Evolutionary conservation across 1,140 invertebrate species (phyloP), one percentile per base, ranked within the genome.

Genomic region (Lithobius niger): DNA sequence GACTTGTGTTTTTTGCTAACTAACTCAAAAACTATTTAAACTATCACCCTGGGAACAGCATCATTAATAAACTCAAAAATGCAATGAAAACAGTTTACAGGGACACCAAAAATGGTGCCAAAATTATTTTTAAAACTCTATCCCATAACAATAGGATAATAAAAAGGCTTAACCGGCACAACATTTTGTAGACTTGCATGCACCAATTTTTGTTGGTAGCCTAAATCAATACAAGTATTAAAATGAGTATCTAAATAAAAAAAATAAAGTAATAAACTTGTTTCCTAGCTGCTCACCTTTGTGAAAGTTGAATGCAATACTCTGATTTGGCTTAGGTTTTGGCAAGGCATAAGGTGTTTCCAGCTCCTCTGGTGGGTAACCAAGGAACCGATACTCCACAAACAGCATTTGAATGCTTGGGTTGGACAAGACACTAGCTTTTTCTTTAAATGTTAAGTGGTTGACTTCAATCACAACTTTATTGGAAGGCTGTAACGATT

Each of bases 341-440:
- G 72, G 72, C 18, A 74, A 60, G 15, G 72, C 68, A 58, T 67
- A 66, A 1, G 72, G 71, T 15, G 73, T 72, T 57, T 75, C 73
- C 3, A 70, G 65, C 53, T 74, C 69, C 48, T 69, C 63, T 2
- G 69, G 61, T 18, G 69, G 65, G 51, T 67, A 65, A 47, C 66
- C 69, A 24, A 73, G 60, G 63, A 75, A 72, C 31, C 65, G 62
- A 60, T 73, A 73, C 31, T 69, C 71, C 27, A 74, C 71, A 62
- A 69, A 75, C 22, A 75, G 55, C 57, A 69, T 65, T 52, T 67
- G 61, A 36, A 73, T 60, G 44, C 59, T 58, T 15, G 67, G 58
- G 57, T 72, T 63, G 18, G 57, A 25, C 54, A 72, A 60, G 16
- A 66, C 57, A 27, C 63, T 40, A 6, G 68, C 63, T 31, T 64